Conservation (phyloP, 2,888 invertebrate genomes). For the Agrochola circellaris region DNA sequence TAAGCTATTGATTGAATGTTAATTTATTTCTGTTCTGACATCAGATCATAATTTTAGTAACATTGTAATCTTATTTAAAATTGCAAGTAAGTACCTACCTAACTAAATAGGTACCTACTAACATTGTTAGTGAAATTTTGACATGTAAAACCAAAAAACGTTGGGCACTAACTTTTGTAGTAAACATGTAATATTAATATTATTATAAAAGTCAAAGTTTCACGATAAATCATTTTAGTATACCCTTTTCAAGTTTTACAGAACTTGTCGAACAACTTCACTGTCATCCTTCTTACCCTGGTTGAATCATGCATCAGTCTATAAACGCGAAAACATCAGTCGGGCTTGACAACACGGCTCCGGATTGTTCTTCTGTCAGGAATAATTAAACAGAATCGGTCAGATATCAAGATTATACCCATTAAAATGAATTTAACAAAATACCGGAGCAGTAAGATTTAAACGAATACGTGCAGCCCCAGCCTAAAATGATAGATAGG, state of each 20-base stretch:
- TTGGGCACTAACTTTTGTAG: slow-evolving; percentile 17
- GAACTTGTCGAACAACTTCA: slow-evolving; percentile 38
- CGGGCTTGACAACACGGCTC: slow-evolving; percentile 31
- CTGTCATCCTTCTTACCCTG: slow-evolving; percentile 64
- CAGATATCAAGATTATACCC: slow-evolving; percentile 5
- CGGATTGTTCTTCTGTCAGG: slow-evolving; percentile 12
- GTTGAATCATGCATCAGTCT: slow-evolving; percentile 66
- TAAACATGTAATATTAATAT: slow-evolving; percentile 43
- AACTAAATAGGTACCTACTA: background rate
- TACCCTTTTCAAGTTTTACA: slow-evolving; percentile 41
- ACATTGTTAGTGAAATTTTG: background rate
- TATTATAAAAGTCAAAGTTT: slow-evolving; percentile 38
- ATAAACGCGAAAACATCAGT: slow-evolving; percentile 41
- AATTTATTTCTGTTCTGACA: background rate
- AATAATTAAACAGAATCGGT: slow-evolving; percentile 23
- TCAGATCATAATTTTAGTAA: background rate
- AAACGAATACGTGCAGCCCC: slow-evolving; percentile 21
- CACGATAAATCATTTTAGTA: slow-evolving; percentile 49
- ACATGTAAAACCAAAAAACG: background rate
- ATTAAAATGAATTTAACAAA: slow-evolving; percentile 17
- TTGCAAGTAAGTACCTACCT: background rate
- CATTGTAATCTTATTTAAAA: slow-evolving; percentile 1
- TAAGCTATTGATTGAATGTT: background rate
- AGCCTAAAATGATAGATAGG: slow-evolving; percentile 40
- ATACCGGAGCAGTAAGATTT: slow-evolving; percentile 9